These are phyloP conservation scores for Drosophila formosana DNA, from an alignment of 2,888 invertebrate species.

Conservation along the genomic window DNA sequence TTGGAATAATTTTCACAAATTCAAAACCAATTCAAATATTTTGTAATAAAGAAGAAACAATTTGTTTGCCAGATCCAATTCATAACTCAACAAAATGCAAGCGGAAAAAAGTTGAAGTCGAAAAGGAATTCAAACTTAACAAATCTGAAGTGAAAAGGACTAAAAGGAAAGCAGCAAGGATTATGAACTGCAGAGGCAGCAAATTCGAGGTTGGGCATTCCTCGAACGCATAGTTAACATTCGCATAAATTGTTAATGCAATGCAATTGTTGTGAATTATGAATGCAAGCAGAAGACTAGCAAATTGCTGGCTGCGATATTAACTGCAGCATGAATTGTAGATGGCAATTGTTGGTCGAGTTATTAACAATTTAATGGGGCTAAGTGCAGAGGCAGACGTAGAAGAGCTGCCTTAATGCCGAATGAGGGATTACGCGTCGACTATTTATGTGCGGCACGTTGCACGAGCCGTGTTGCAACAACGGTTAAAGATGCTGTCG, in stretches of 20 bases:
- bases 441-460: conserved; percentile 20
- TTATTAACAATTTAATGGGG: conserved; percentile 1
- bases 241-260: background rate
- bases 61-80: no score
- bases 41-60: no score
- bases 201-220: background rate
- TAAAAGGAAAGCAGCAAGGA: no score
- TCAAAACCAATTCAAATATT: no score
- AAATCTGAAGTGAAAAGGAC: no score
- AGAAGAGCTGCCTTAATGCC: conserved; percentile 5
- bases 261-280: background rate
- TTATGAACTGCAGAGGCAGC: no score
- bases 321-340: background rate
- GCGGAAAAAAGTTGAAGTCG: no score
- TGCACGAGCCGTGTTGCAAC: conserved; percentile 5
- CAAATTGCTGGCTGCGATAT: background rate
- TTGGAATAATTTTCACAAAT: no score
- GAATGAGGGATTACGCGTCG: background rate
- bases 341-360: background rate
- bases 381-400: background rate
- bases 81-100: no score
- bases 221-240: background rate
- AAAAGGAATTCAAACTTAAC: no score
- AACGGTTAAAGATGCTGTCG: conserved; percentile 42
- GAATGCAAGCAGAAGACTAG: background rate